Percentiles rank a stretch among this genome's conserved stretches.
These are phyloP conservation scores for Drosophila meridiana DNA, from an alignment of 2,888 invertebrate genomes.

Conservation along the genomic window DNA sequence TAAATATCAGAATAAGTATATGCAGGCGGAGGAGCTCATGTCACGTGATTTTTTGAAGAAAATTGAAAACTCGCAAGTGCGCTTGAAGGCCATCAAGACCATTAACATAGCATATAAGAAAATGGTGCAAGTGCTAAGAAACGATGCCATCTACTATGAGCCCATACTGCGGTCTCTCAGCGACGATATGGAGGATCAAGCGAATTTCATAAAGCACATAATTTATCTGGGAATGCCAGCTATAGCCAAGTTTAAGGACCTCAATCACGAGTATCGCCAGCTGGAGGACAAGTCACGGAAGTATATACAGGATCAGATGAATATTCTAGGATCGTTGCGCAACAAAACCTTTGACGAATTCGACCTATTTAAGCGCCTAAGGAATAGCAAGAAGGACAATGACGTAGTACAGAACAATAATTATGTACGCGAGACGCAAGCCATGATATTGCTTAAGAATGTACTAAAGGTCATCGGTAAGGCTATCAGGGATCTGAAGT, in stretches of 20 bases:
- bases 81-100: slow-evolving; percentile 80
- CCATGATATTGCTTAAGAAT: slow-evolving; percentile 78
- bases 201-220: slow-evolving; percentile 81
- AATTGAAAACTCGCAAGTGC: slow-evolving; percentile 82
- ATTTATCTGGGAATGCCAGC: slow-evolving; percentile 83
- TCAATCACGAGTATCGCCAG: slow-evolving; percentile 72
- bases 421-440: slow-evolving; percentile 82
- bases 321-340: background rate
- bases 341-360: accelerated
- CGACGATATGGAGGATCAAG: slow-evolving; percentile 83
- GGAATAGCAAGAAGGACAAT: slow-evolving; percentile 9
- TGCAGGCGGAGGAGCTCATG: slow-evolving; percentile 76
- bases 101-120: slow-evolving; percentile 81
- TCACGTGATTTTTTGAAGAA: slow-evolving; percentile 75
- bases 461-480: slow-evolving; percentile 75
- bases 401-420: slow-evolving; percentile 52
- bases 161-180: slow-evolving; percentile 82
- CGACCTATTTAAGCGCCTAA: background rate
- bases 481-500: slow-evolving; percentile 81
- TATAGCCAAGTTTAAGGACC: slow-evolving; percentile 72
- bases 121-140: slow-evolving; percentile 77
- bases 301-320: slow-evolving; percentile 38
- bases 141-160: slow-evolving; percentile 84
- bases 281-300: slow-evolving; percentile 75
- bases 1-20: slow-evolving; percentile 79